These are phyloP conservation scores for Ursus arctos DNA, from an alignment of 2,113 vertebrate genomes.

Conservation along the genomic window DNA sequence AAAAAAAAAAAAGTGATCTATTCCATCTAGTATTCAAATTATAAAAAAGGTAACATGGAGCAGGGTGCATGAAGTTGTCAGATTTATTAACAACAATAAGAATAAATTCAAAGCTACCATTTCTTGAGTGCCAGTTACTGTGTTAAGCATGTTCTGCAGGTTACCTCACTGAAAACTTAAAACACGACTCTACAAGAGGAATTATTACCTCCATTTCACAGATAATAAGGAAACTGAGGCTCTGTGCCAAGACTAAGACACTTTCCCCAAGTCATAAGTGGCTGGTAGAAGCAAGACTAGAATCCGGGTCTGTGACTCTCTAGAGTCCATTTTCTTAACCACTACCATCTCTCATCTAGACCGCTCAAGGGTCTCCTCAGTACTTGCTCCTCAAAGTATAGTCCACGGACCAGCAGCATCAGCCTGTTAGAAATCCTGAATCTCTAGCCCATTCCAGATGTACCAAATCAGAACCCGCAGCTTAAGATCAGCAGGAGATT, in stretches of 20 bases:
- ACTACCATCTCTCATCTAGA: not conserved
- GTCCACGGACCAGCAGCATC: not conserved
- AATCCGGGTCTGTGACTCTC: not conserved
- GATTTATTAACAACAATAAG: not conserved
- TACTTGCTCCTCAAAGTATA: not conserved
- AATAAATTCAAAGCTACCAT: slow-evolving; percentile 34
- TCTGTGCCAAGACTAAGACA: not conserved
- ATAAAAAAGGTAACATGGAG: slow-evolving; percentile 23
- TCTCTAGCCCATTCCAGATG: not conserved
- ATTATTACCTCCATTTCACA: not conserved
- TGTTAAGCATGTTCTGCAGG: not conserved
- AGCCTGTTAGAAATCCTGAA: not conserved
- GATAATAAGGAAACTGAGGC: not conserved
- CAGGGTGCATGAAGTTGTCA: not conserved
- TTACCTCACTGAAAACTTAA: slow-evolving; percentile 29
- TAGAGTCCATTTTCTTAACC: not conserved
- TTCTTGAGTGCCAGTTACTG: not conserved
- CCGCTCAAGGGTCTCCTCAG: not conserved
- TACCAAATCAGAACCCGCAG: not conserved
- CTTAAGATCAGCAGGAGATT: not conserved
- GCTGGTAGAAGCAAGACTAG: not conserved
- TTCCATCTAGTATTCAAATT: slow-evolving; percentile 9
- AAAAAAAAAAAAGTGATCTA: not conserved
- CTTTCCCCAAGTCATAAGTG: not conserved
- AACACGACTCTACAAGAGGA: not conserved